Base-by-base conservation (phyloP, 2,113 vertebrate genomes). In the Octodon degus region DNA sequence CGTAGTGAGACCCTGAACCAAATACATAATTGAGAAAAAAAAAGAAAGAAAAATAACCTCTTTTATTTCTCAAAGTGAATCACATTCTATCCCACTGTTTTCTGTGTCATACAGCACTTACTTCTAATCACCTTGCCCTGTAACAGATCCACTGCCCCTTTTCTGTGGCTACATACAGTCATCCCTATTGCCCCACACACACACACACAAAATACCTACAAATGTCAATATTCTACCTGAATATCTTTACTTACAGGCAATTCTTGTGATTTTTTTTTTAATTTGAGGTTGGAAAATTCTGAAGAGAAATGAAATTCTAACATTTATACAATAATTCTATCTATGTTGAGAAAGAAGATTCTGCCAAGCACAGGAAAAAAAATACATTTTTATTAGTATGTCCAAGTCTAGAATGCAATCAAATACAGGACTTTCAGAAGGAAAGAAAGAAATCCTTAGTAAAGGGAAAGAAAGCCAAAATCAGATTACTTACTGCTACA, bases 401-500 rank as follows among this genome's bases (percentile, higher is more conserved):
- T 97, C 94, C 95, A 94, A 96, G 94, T 92, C 96, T 96, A 94
- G 86, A 97, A 96, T 96, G 91, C 87, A 98, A 96, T 97, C 97
- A 98, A 97, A 94, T 68, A 94, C 76, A 97, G 95, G 90, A 34
- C 92, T 97, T 97, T 97, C 94, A 90, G 76, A 91, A 95, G 37
- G 32, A 62, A 37, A 81, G 24, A 9, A n/a, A 63, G 88, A 93
- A 97, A 4, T 37, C 76, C 81, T 97, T 92, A 82, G 80, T 88
- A 70, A 91, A 95, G 55, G 72, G 53, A 96, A 60, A 81, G 76
- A 92, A 96, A 97, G 95, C 95, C 98, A 97, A 86, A 74, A 98
- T 85, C 87, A 96, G 92, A 97, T 98, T 97, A 98, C 97, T 97
- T 96, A 97, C 86, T 96, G 89, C 95, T 96, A 76, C 89, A 90